Evolutionary conservation across 2,888 invertebrate genomes (phyloP).

Genomic region (Drosophila demipolita): DNA sequence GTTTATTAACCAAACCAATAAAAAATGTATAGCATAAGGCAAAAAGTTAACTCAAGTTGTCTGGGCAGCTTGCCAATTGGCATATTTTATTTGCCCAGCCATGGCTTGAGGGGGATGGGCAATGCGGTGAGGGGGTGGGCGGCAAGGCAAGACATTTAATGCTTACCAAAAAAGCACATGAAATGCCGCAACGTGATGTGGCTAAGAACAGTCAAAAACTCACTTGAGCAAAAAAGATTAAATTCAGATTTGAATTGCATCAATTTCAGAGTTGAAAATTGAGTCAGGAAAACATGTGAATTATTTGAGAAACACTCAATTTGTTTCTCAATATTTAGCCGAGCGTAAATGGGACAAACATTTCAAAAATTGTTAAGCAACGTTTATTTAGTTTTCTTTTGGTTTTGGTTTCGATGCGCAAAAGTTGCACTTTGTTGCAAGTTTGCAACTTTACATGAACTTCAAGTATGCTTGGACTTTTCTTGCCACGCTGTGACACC

Average conservation of each 20-base stretch:
- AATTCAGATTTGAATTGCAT: not conserved
- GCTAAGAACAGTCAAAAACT: constrained; percentile 2
- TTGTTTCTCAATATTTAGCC: not conserved
- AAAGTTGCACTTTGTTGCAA: constrained; percentile 29
- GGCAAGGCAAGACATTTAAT: not conserved
- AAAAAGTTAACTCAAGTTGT: constrained; percentile 38
- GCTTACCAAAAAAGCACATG: constrained; percentile 30
- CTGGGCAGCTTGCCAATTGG: constrained; percentile 10
- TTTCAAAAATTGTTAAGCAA: not conserved
- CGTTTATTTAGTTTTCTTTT: not conserved
- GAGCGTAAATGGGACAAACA: not conserved
- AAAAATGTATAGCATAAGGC: constrained; percentile 16
- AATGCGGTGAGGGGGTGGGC: not conserved
- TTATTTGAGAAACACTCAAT: not conserved
- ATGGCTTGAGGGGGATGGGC: not conserved
- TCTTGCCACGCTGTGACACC: constrained; percentile 28
- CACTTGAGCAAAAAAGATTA: not conserved
- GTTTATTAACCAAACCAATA: constrained; percentile 51
- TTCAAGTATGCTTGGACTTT: constrained; percentile 8
- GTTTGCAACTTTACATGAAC: constrained; percentile 2
- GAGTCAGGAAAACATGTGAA: not conserved
- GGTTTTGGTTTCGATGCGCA: not conserved
- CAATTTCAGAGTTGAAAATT: not conserved
- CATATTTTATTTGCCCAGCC: constrained; percentile 25
- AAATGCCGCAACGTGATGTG: constrained; percentile 55